Base-by-base conservation (phyloP, 2,797 vertebrate species). In the Parambassis ranga region DNA sequence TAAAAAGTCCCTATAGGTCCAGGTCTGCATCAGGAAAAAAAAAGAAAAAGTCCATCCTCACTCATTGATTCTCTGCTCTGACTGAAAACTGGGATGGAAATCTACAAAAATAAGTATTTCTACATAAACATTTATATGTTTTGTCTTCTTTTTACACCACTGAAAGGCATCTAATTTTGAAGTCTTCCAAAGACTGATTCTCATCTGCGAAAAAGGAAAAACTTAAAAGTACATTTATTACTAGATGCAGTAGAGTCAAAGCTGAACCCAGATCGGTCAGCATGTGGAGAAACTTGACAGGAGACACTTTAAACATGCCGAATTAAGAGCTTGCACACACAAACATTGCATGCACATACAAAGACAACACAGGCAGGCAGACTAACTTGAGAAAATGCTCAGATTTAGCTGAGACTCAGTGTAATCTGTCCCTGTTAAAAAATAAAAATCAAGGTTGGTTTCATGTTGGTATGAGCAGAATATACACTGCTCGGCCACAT, bases 61-160 rank as follows among this genome's bases (percentile, higher is more conserved):
- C 36, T 70, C 19, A 8, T 74, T 73, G 55, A 71, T 71, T 69
- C 60, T 57, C 41, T 36, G 65, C 63, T 73, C 68, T 41, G 36
- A 43, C 44, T 26, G 28, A 70, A 18, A 50, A 30, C 20, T 39
- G 15, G 51, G 43, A 50, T 33, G 18, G 43, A 81, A 65, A 38
- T 57, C 59, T 83, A 78, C 57, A 87, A 86, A 82, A 84, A 84
- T 82, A 86, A 78, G 57, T 61, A 49, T 75, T 72, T 86, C 59
- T 63, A 77, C 57, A 57, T 71, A n/a, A 36, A 73, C 51, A 57
- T 66, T 64, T 62, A 57, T 81, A 82, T 2, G 27, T 24, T 37
- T 52, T 28, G 3, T 51, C 46, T 39, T 46, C 11, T 52, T 20
- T 15, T 38, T 4, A 61, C 27, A 8, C 75, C 74, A 32, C 50